These are phyloP conservation scores for Pyrrhosoma nymphula DNA, from an alignment of 2,888 invertebrate genomes.

Conservation along the genomic window DNA sequence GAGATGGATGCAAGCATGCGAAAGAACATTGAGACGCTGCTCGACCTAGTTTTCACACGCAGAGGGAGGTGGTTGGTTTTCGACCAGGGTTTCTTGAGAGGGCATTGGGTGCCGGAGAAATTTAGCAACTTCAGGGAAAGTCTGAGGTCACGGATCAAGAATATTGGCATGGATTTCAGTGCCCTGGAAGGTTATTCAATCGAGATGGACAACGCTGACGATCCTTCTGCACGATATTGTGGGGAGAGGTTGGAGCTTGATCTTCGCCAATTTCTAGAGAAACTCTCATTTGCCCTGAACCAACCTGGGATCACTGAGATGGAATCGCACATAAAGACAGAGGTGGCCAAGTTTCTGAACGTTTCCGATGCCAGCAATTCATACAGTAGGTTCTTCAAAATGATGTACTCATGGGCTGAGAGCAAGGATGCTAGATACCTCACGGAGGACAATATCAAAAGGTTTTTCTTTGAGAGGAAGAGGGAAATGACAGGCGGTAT, in stretches of 20 bases:
- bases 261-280: not conserved
- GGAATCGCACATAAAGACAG: not conserved
- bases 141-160: not conserved
- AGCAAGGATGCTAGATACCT: not conserved
- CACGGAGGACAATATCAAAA: not conserved
- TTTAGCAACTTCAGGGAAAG: not conserved
- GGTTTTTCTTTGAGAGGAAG: not conserved
- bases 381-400: not conserved
- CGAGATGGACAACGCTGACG: not conserved
- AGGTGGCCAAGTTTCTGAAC: not conserved
- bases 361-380: not conserved
- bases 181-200: not conserved
- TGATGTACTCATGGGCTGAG: not conserved
- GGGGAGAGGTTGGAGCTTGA: not conserved
- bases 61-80: not conserved
- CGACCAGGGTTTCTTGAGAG: not conserved
- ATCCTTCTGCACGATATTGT: not conserved
- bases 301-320: not conserved
- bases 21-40: not conserved
- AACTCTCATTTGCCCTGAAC: not conserved
- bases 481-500: not conserved
- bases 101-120: not conserved
- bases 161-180: not conserved
- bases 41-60: not conserved
- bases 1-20: not conserved